A percentile compares a stretch with the other conserved stretches of the same genome.
Evolutionary conservation across 2,797 vertebrate genomes (phyloP).

Genomic region (Microtus californicus): DNA sequence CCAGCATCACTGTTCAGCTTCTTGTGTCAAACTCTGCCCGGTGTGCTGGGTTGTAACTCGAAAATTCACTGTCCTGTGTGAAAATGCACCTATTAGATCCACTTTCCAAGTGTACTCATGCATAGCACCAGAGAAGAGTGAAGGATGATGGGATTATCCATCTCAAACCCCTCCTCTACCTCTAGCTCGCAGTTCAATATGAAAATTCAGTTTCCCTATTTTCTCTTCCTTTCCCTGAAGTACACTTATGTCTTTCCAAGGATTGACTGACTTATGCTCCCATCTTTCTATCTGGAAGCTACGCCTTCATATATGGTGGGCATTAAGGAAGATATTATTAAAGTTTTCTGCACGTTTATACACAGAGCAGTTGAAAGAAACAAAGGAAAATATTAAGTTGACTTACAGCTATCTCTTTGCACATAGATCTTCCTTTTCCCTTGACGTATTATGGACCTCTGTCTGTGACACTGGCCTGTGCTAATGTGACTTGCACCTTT

Average conservation of each 20-base stretch:
- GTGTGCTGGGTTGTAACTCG: neutral
- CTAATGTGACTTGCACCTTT: slow-evolving; percentile 44
- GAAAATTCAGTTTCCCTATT: slow-evolving; percentile 18
- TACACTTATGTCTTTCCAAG: slow-evolving; percentile 11
- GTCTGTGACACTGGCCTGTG: slow-evolving; percentile 53
- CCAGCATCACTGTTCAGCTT: neutral
- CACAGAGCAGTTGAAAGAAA: slow-evolving; percentile 57
- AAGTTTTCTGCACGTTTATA: slow-evolving; percentile 46
- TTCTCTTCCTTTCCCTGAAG: neutral
- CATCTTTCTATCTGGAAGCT: slow-evolving; percentile 10
- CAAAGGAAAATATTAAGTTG: slow-evolving; percentile 36
- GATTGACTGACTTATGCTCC: neutral
- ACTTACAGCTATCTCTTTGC: slow-evolving; percentile 21
- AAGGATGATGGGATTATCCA: neutral
- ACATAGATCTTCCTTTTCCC: slow-evolving; percentile 61
- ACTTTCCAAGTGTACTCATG: neutral
- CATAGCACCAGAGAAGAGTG: neutral
- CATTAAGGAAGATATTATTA: slow-evolving; percentile 33
- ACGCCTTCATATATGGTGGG: slow-evolving; percentile 38
- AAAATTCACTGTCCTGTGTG: neutral
- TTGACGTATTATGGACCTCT: slow-evolving; percentile 33
- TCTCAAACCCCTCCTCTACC: neutral
- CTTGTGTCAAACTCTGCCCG: neutral
- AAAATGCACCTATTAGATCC: neutral
- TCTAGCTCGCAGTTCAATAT: neutral